Base-by-base conservation (phyloP, 2,797 vertebrate genomes). In the Girardinus metallicus region DNA sequence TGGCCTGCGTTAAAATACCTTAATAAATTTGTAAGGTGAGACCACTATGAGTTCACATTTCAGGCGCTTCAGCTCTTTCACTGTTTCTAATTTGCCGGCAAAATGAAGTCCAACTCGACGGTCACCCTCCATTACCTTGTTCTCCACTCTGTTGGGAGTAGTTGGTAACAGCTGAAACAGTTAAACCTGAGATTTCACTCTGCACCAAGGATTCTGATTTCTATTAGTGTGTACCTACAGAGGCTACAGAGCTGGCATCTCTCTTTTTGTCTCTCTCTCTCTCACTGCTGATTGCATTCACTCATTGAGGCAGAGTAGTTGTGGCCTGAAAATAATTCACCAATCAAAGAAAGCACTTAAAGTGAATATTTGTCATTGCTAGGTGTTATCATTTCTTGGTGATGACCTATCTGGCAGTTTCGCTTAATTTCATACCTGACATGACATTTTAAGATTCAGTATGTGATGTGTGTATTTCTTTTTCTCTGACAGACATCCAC, bases 101-200 rank as follows among this genome's bases (percentile, higher is more conserved):
- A 88, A 86, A 88, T 90, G 71, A 87, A 88, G 76, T 88, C 82
- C 82, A 83, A 51, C 80, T 71, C 77, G 1, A 62, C 72, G 8
- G 86, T 91, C 89, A 84, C 82, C 86, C 85, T 86, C 85, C 85
- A 89, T 92, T 91, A 89, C 79, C 79, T 82, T 78, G 71, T n/a
- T 55, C 66, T 77, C 80, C 79, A 31, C 83, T 85, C 82, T 76
- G 82, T 66, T 83, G 83, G 80, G 88, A 88, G 73, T 80, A 78
- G 53, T 86, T 88, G 84, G 62, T 75, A 85, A 75, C 44, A 74
- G 66, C 66, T 76, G 53, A 44, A 80, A 77, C 57, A 76, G 79
- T 83, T 74, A 86, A 83, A 81, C 62, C 79, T 53, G 79, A 71
- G 77, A 55, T 85, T 85, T 85, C 76, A 73, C 31, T 70, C 74